Evolutionary conservation across 2,888 invertebrate genomes (phyloP).

Genomic region (Lasioglossum morio): DNA sequence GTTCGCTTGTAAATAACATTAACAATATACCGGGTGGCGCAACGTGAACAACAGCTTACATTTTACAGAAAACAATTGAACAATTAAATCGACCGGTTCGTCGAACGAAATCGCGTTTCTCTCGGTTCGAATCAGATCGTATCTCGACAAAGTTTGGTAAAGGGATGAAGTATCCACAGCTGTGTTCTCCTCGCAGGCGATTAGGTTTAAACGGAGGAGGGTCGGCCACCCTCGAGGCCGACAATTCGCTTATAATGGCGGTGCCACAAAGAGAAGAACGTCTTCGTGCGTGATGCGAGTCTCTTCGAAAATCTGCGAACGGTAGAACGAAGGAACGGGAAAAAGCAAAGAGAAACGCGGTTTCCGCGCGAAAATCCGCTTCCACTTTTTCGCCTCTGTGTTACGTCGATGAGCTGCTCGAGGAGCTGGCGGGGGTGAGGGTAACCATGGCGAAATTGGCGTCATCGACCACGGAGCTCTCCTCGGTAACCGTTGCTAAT

Average conservation of each 20-base stretch:
- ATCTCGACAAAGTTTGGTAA: not conserved
- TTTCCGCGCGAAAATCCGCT: not conserved
- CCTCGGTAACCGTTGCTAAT: constrained; percentile 64
- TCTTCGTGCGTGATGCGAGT: constrained; percentile 21
- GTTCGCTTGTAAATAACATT: no score
- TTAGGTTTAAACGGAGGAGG: constrained; percentile 53
- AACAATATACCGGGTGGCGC: no score
- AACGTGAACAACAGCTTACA: no score
- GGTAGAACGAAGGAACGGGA: not conserved
- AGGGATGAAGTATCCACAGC: constrained; percentile 34
- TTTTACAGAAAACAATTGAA: no score
- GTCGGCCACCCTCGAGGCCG: constrained; percentile 49
- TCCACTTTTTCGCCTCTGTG: constrained; percentile 43
- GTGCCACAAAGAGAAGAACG: constrained; percentile 1
- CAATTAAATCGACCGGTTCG: not conserved
- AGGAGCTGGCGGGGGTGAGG: constrained; percentile 6
- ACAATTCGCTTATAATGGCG: constrained; percentile 44
- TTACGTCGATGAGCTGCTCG: constrained; percentile 61
- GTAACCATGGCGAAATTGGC: constrained; percentile 71
- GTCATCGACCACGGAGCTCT: constrained; percentile 55
- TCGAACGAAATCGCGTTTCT: not conserved
- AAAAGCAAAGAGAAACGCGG: not conserved
- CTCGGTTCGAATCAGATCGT: not conserved
- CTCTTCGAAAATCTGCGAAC: constrained; percentile 34
- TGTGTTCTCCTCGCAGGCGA: constrained; percentile 1